Base-by-base conservation (phyloP, 2,888 invertebrate species). In the Andrena praecox region DNA sequence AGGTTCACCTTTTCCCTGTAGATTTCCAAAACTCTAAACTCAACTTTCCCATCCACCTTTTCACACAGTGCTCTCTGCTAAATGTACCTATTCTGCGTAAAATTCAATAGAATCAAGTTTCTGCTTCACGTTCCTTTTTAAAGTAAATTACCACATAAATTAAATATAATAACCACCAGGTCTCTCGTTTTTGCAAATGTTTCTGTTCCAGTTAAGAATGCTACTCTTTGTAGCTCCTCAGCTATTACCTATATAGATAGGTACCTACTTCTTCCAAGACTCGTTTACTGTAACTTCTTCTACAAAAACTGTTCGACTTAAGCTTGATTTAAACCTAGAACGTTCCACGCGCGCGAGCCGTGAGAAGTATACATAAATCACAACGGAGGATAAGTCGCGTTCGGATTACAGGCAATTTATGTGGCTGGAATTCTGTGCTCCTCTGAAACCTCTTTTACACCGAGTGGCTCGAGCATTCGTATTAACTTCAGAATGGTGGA, bases 351-450 rank as follows among this genome's bases (percentile, higher is more conserved):
- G 8, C 52, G 2, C 7, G 42, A 10, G 66, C 50, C 52, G 50
- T 12, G 52, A 70, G 27, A 35, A 60, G 42, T 42, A 5, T 42
- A 70, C 64, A 82, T 63, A 72, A 82, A 64, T 82, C 74, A 56
- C 16, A n/a, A 27, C 60, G 48, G 70, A 70, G 73, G 66, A 52
- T n/a, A 70, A 74, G 54, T 24, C 42, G 60, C 35, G 24, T 31
- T 66, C 24, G 81, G 79, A 74, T 82, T 74, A 82, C 74, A 54
- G 20, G 50, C 33, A 79, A 82, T 82, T 70, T 82, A 79, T 74
- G 42, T 50, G 31, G 20, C 48, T 8, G 33, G 24, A 59, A 31
- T 27, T 56, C 54, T 24, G 20, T 31, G 59, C 12, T 48, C 63
- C 27, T 42, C 42, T 16, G 42, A 71, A 50, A 48, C 66, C 35